Conservation (phyloP, 2,797 vertebrate species). For the Hypotaenidia okinawae region DNA sequence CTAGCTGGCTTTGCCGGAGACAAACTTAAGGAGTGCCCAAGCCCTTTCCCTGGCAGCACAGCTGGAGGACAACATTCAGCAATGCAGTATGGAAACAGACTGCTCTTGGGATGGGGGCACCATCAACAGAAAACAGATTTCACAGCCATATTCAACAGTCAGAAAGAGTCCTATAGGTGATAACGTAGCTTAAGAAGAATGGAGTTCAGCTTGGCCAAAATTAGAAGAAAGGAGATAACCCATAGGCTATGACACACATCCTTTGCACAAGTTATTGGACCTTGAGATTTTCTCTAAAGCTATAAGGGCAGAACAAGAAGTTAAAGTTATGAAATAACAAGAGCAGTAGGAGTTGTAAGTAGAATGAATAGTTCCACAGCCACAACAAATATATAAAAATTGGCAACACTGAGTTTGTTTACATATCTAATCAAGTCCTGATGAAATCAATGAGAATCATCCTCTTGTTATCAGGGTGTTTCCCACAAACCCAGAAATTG, state of each 20-base stretch:
- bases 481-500: neutral
- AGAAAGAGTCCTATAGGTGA: neutral
- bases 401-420: neutral
- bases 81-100: accelerated
- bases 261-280: neutral
- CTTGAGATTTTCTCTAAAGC: neutral
- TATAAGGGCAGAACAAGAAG: neutral
- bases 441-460: neutral
- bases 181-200: neutral
- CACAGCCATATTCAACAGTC: neutral
- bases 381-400: neutral
- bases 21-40: neutral
- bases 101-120: neutral
- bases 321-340: neutral
- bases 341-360: neutral
- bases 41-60: neutral
- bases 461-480: neutral
- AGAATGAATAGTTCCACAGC: neutral
- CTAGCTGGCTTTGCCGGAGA: neutral
- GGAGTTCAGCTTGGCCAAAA: neutral
- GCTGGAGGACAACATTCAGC: neutral
- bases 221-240: neutral
- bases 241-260: neutral
- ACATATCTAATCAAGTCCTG: neutral
- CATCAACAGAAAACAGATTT: neutral